Evolutionary conservation across 2,797 vertebrate species (phyloP), one percentile per base, ranked within the genome.

Genomic region (Geotria australis): DNA sequence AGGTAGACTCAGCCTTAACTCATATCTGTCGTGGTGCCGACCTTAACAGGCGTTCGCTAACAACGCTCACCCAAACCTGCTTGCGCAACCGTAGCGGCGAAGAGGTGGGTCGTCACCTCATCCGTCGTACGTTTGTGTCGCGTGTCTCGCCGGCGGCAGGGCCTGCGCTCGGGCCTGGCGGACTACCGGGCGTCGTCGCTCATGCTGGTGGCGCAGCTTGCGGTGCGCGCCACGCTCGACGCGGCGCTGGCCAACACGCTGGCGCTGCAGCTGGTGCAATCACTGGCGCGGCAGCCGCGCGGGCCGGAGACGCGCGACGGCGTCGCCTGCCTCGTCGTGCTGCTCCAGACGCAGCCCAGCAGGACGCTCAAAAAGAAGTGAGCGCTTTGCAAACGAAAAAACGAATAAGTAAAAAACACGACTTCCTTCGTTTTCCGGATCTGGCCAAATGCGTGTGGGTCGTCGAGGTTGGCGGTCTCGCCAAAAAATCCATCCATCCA

Each of bases 101-200:
- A 24, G 38, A 24, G 24, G 24, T 24, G 24, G 24, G 38, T 5
- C 24, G 38, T 38, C 38, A 24, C 38, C 5, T 38, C 38, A 38
- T 38, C 24, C 38, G 24, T 38, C 38, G 24, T 38, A 24, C 5
- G 24, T 38, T 38, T 38, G 24, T 38, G 24, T 38, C 24, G 24
- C 24, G 24, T 38, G 24, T 38, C 24, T 38, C 24, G 24, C 24
- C 24, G 24, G 24, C 1, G 60, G n/a, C 69, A 96, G 89, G 89
- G 89, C 10, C 70, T 98, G 61, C 86, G 80, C 69, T 88, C 85
- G 1, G 63, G 74, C 8, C 59, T 88, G 57, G 62, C 65, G 3
- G 89, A 94, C 77, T 88, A 81, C 66, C 80, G 74, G 70, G 81
- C 85, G 11, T 78, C 84, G 60, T 77, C 81, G 2, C 86, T 86